Evolutionary conservation across 2,113 vertebrate genomes (phyloP).

Genomic region (Tetraodon nigroviridis): DNA sequence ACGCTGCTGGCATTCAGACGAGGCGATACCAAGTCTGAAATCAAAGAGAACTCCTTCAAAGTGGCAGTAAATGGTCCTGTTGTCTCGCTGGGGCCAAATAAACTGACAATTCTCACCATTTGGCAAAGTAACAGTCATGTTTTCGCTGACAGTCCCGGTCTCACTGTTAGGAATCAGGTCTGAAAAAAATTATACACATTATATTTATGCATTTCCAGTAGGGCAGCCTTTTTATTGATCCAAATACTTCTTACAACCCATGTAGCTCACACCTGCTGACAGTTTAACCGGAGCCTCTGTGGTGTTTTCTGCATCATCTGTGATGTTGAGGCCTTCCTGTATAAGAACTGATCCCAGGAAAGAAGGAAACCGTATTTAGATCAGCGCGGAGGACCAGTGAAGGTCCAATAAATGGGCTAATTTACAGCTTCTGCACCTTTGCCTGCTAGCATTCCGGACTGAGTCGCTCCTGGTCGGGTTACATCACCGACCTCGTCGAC

Average conservation of each 20-base stretch:
- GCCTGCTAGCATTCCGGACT: not conserved
- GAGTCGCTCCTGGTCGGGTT: not conserved
- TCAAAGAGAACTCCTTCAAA: not conserved
- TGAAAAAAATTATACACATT: not conserved
- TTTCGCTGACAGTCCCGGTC: not conserved
- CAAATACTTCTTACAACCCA: not conserved
- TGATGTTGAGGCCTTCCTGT: not conserved
- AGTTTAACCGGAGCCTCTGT: not conserved
- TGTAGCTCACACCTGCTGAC: slow-evolving; percentile 8
- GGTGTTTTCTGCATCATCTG: slow-evolving; percentile 7
- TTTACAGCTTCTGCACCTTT: slow-evolving; percentile 11
- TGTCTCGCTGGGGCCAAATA: not conserved
- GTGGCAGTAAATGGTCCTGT: no score
- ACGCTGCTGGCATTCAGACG: not conserved
- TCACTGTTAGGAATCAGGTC: not conserved
- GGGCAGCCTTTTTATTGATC: not conserved
- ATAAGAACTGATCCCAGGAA: not conserved
- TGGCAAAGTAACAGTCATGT: not conserved
- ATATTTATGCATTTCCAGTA: no score
- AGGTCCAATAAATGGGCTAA: no score
- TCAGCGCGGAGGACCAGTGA: no score
- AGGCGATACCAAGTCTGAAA: not conserved
- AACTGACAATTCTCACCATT: not conserved
- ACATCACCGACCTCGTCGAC: not conserved
- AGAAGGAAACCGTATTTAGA: not conserved